Evolutionary conservation across 92 coral and sea anemone genomes (phyloP), one percentile per base, ranked within the genome.

Genomic region (Paragorgia papillata): DNA sequence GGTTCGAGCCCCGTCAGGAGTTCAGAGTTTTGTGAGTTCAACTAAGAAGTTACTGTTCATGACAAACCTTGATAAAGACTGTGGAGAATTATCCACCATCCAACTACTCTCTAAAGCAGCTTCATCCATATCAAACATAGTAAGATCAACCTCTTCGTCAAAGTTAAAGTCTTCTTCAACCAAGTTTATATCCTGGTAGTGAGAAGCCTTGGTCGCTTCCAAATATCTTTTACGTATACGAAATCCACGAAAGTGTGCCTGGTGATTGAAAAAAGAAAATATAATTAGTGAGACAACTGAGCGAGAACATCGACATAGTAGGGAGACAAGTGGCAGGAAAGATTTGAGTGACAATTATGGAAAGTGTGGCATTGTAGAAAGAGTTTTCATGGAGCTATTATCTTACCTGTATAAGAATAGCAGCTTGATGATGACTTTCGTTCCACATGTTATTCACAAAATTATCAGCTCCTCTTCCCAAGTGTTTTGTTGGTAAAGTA

Each of bases 131-230:
- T 94, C 98, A 86, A 94, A 94, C 69, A 92, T 91, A 0, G 86
- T 69, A 30, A 94, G 86, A 75, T 94, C 98, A 7, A 94, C 98
- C 51, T 90, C 98, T 77, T 94, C 98, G 20, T 94, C 97, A 48
- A 90, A 94, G 66, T 94, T 88, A 46, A 94, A 94, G 17, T 89
- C 95, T 55, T 84, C 92, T 20, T 91, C 93, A 4, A 60, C 87
- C 26, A 80, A 85, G 25, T 78, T 61, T 14, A 81, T 80, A 34
- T 79, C 65, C 8, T 57, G 82, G 32, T 80, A 80, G 2, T 37
- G 82, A 14, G 89, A 85, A 18, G 87, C 59, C 55, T 59, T 79
- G 53, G 89, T 78, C 3, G 98, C 98, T 21, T 83, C 85, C 2
- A 90, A 85, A 40, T 90, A 80, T 29, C 88, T 84, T 31, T 82